Base-by-base conservation (phyloP, 64 coral and sea anemone species). In the Montipora capricornis region DNA sequence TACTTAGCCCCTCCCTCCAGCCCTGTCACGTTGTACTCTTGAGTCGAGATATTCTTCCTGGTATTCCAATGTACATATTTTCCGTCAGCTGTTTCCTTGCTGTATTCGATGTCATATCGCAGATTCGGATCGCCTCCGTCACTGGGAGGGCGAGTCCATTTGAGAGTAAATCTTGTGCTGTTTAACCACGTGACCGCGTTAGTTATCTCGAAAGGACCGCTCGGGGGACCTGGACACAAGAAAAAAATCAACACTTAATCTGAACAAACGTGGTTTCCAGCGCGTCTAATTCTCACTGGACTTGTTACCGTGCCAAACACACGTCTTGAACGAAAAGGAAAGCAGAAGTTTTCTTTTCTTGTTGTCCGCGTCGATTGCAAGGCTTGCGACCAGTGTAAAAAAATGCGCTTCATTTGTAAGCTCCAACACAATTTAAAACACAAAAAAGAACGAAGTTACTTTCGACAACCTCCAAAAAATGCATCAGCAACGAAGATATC, bases 81-180 rank as follows among this genome's bases (percentile, higher is more conserved):
- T 3, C 96, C 96, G 64, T 92, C 57, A 44, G 55, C 24, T 44
- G 88, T 67, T 24, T 76, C 77, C 73, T 88, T 88, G 76, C 92
- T 95, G 74, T 98, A 98, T 47, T 98, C 96, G 13, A 95, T 77
- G 17, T 89, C 64, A 51, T 98, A 98, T 15, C 49, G 89, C 22
- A 95, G 87, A 14, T 84, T 55, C 29, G 93, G 49, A 13, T 98
- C 93, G 20, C 96, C 96, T 8, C 96, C 96, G 55, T 92, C 77
- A 62, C 89, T 19, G 77, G 57, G 78, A 49, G 96, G 96, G 47
- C 93, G 91, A 17, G 83, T 86, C 96, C 96, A 98, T 22, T 53
- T 89, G 1, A 95, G 68, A 6, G 74, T 95, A 68, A 98, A 77
- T 29, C 87, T 86, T 17, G 96, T 95, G 5, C 84, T 59, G 90